Evolutionary conservation across 2,113 vertebrate genomes (phyloP).

Genomic region (Boulengeromyrus knoepffleri): DNA sequence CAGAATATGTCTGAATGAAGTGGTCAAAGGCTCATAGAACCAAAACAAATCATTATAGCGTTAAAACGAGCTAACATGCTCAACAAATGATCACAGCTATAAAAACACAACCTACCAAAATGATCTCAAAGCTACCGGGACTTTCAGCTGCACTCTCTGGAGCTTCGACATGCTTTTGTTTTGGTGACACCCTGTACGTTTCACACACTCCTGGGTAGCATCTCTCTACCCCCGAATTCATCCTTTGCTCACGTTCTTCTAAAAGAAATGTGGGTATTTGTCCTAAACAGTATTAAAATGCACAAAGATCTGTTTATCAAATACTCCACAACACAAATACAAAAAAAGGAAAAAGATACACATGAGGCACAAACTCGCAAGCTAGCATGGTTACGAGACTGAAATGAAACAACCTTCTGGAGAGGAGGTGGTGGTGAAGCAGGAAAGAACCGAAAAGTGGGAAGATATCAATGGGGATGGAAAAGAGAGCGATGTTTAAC

Average conservation of each 20-base stretch:
- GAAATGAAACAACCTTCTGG: slow-evolving; percentile 63
- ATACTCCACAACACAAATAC: slow-evolving; percentile 59
- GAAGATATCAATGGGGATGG: slow-evolving; percentile 55
- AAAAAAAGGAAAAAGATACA: slow-evolving; percentile 52
- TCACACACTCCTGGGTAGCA: not conserved
- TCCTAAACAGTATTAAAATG: slow-evolving; percentile 51
- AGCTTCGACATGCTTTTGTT: not conserved
- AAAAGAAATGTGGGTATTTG: not conserved
- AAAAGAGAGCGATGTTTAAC: slow-evolving; percentile 71
- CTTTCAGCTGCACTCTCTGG: not conserved
- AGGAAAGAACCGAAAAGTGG: slow-evolving; percentile 49
- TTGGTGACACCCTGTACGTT: not conserved
- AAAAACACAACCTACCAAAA: slow-evolving; percentile 1
- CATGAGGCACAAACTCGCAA: slow-evolving; percentile 66
- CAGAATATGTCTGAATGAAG: not conserved
- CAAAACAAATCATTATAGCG: not conserved
- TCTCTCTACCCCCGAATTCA: not conserved
- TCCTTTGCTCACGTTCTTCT: not conserved
- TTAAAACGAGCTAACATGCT: not conserved
- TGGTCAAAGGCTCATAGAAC: not conserved
- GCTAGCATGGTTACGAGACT: slow-evolving; percentile 65
- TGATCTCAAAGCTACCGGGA: not conserved
- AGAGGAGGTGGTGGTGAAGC: slow-evolving; percentile 54
- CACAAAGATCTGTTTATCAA: slow-evolving; percentile 7
- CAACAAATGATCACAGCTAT: not conserved